Conservation (phyloP, 1,140 invertebrate species). For the Zaprionus lachaisei region DNA sequence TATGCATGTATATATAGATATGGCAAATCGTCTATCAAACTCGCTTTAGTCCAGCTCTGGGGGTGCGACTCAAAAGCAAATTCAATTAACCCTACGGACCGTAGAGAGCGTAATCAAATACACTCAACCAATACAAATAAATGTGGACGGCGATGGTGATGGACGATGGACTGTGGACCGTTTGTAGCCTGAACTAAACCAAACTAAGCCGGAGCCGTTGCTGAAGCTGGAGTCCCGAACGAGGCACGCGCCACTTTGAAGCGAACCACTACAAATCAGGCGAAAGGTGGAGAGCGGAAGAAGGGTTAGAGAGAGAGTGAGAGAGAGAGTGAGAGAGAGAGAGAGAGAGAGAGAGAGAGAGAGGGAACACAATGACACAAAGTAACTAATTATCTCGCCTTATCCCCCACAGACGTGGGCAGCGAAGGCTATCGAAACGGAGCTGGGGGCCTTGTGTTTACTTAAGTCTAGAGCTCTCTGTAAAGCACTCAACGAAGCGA, state of each 20-base stretch:
- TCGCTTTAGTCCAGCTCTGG: conserved; percentile 9
- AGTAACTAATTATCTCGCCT: conserved; percentile 82
- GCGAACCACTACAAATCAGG: conserved; percentile 60
- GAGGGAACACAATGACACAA: conserved; percentile 65
- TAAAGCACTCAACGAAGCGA: conserved; percentile 48
- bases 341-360: neutral
- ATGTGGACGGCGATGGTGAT: conserved; percentile 24
- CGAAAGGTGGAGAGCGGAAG: conserved; percentile 9
- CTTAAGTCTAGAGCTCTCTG: conserved; percentile 40
- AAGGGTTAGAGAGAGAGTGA: neutral
- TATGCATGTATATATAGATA: conserved; percentile 40
- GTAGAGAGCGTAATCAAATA: conserved; percentile 80
- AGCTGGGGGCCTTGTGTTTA: conserved; percentile 43
- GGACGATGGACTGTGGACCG: conserved; percentile 35
- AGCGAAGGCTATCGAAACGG: neutral
- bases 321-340: no score
- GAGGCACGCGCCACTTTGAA: conserved; percentile 65
- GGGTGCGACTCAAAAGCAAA: conserved; percentile 69
- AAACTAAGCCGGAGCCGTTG: conserved; percentile 35
- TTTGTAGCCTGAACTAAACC: conserved; percentile 34
- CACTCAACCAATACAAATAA: conserved; percentile 80
- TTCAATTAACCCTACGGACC: conserved; percentile 80
- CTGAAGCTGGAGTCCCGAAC: conserved; percentile 10
- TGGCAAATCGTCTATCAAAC: conserved; percentile 43
- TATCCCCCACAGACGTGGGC: conserved; percentile 49